phyloP scores from a whole-genome alignment of 1,140 invertebrate genomes.

The Agraylea sexmaculata region DNA sequence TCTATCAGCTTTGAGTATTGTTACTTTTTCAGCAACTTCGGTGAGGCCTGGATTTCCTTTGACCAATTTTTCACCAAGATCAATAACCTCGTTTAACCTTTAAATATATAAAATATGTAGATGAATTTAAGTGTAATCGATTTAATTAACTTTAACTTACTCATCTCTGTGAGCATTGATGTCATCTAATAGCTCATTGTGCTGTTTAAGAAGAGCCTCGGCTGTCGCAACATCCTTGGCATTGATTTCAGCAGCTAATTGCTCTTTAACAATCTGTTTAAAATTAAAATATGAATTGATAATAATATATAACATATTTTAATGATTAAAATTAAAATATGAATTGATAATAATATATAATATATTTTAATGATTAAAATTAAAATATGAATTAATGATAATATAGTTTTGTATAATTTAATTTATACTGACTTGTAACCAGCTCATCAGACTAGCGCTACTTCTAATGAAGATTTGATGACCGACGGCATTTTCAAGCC shows the following conservation, averaged over 20 bases:
- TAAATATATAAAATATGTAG: constrained; percentile 2
- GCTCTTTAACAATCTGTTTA: constrained; percentile 55
- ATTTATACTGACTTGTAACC: constrained; percentile 32
- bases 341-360: background rate
- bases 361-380: background rate
- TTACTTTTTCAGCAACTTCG: constrained; percentile 62
- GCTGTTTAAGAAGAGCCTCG: constrained; percentile 80
- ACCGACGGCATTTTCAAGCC: constrained; percentile 86
- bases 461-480: constrained; percentile 88
- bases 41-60: constrained; percentile 53
- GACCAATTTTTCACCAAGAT: constrained; percentile 62
- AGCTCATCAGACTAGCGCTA: constrained; percentile 29
- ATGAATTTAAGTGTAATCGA: background rate
- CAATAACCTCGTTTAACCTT: constrained; percentile 65
- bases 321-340: background rate
- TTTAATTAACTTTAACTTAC: constrained; percentile 33
- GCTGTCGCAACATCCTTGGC: constrained; percentile 84
- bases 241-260: constrained; percentile 68
- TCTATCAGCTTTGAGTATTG: constrained; percentile 63
- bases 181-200: constrained; percentile 83
- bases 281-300: background rate
- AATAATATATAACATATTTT: background rate
- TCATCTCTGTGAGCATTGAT: constrained; percentile 84
- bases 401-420: background rate
- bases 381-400: background rate